Percentiles rank a stretch among this genome's conserved stretches.
phyloP scores from a whole-genome alignment of 2,888 invertebrate genomes.

The Teleogryllus oceanicus region DNA sequence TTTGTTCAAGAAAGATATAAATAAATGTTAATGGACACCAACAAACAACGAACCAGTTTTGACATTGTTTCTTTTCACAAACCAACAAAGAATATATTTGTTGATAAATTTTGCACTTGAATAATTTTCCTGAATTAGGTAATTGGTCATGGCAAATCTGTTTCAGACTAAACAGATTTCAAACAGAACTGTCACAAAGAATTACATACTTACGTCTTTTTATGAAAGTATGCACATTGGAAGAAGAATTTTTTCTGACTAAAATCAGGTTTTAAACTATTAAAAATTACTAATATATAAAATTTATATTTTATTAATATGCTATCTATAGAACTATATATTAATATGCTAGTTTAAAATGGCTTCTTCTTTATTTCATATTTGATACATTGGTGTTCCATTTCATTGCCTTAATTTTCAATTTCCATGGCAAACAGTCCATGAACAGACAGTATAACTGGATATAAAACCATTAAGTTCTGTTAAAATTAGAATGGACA shows the following conservation, averaged over 20 bases:
- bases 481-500: background rate
- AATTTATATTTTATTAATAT: constrained; percentile 18
- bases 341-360: constrained; percentile 18
- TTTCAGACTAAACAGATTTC: background rate
- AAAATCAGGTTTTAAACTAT: background rate
- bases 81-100: background rate
- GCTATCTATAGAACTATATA: constrained; percentile 1
- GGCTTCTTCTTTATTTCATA: constrained; percentile 20
- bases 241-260: background rate
- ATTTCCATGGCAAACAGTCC: background rate
- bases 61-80: background rate
- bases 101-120: background rate
- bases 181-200: constrained; percentile 1
- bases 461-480: background rate
- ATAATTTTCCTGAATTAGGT: background rate
- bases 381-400: constrained; percentile 30
- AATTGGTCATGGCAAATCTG: constrained; percentile 12
- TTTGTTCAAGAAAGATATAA: background rate
- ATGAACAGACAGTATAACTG: background rate
- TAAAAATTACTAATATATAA: constrained; percentile 23
- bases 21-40: background rate
- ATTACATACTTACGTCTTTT: background rate
- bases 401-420: constrained; percentile 26
- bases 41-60: background rate
- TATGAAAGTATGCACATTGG: constrained; percentile 9